Conservation (phyloP, 64 coral and sea anemone species). For the Pachyseris speciosa region DNA sequence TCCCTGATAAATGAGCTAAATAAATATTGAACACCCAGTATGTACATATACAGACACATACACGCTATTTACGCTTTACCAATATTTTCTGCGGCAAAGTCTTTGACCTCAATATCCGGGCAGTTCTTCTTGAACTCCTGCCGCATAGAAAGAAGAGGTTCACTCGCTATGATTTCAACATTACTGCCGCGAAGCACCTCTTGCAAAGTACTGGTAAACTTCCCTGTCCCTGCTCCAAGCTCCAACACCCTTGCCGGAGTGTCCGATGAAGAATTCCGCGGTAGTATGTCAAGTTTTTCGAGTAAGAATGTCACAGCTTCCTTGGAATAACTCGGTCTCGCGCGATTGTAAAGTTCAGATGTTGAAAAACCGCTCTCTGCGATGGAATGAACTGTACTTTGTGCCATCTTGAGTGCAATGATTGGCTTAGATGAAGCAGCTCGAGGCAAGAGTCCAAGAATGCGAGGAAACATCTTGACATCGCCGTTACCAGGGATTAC, state of each 20-base stretch:
- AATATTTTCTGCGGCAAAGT: conserved; percentile 47
- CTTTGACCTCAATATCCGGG: neutral
- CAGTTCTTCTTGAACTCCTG: neutral
- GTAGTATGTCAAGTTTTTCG: neutral
- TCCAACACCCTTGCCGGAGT: neutral
- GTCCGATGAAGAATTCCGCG: neutral
- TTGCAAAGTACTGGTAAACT: conserved; percentile 13
- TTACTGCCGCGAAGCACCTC: conserved; percentile 11
- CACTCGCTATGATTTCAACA: conserved; percentile 39
- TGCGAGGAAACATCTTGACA: too few relatives aligned
- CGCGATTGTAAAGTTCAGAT: conserved; percentile 1
- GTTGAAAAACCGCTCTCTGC: neutral
- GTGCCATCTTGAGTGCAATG: neutral
- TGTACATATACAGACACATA: neutral
- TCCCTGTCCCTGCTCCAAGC: conserved; percentile 54
- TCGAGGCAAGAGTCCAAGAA: too few relatives aligned
- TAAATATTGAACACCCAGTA: too few relatives aligned
- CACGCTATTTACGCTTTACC: conserved; percentile 7
- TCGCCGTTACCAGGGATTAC: too few relatives aligned
- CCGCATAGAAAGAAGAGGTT: conserved; percentile 21
- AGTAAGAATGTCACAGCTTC: conserved; percentile 4
- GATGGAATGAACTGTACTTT: neutral
- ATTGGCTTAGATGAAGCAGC: too few relatives aligned
- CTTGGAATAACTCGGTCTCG: neutral
- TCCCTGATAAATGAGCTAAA: too few relatives aligned